Evolutionary conservation across 1,140 invertebrate genomes (phyloP).

Genomic region (Globodera rostochiensis): DNA sequence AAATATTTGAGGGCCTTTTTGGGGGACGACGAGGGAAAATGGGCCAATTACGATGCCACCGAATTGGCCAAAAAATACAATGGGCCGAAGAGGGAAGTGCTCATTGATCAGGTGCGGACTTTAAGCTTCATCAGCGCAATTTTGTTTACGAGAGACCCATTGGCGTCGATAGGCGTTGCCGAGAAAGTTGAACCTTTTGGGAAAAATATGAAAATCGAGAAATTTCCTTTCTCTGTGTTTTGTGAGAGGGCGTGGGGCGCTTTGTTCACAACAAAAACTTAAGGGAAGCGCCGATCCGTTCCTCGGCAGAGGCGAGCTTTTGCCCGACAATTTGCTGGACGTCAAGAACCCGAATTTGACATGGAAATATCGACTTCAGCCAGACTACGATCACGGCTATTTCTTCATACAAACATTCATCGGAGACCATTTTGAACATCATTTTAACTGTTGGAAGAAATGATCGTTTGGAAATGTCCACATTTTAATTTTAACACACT

Average conservation of each 20-base stretch:
- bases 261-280: background rate
- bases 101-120: conserved; percentile 86
- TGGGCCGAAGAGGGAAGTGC: conserved; percentile 80
- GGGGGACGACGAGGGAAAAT: conserved; percentile 68
- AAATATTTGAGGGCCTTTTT: conserved; percentile 80
- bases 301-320: conserved; percentile 76
- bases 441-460: conserved; percentile 34
- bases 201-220: too few species aligned
- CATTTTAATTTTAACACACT: background rate
- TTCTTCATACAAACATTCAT: conserved; percentile 91
- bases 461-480: background rate
- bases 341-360: conserved; percentile 73
- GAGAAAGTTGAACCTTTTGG: too few species aligned
- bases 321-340: conserved; percentile 81
- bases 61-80: conserved; percentile 80
- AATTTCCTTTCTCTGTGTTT: too few species aligned
- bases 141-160: background rate
- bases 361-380: conserved; percentile 76
- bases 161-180: too few species aligned
- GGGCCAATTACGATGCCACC: conserved; percentile 86
- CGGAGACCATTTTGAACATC: conserved; percentile 79
- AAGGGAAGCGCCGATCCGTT: conserved; percentile 77
- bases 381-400: conserved; percentile 92
- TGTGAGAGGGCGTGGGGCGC: too few species aligned
- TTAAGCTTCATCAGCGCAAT: background rate